Evolutionary conservation across 2,113 vertebrate species (phyloP).

Genomic region (Neotoma lepida): DNA sequence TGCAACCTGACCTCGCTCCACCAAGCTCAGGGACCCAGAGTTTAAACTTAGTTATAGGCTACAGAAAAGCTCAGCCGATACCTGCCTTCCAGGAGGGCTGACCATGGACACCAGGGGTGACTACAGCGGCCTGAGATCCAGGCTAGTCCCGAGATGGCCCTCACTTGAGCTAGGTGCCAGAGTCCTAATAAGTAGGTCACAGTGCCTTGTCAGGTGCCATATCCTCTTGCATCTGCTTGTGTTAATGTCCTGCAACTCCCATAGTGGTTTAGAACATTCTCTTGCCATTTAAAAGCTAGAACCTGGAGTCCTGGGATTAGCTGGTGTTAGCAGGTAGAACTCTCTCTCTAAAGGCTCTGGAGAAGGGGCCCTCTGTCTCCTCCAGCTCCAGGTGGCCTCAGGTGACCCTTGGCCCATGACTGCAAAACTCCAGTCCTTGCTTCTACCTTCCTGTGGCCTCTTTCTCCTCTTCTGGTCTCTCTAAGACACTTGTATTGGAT

Average conservation of each 20-base stretch:
- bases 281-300: background rate
- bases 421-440: background rate
- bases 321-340: background rate
- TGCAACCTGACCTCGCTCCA: slow-evolving; percentile 83
- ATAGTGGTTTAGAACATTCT: background rate
- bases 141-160: background rate
- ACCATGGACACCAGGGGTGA: slow-evolving; percentile 9
- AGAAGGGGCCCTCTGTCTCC: background rate
- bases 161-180: background rate
- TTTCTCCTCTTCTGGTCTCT: background rate
- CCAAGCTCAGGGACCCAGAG: slow-evolving; percentile 79
- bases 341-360: background rate
- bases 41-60: slow-evolving; percentile 86
- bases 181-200: background rate
- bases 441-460: background rate
- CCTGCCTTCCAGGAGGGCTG: slow-evolving; percentile 72
- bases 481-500: background rate
- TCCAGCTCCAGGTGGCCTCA: background rate
- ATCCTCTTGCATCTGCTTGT: background rate
- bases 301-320: background rate
- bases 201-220: background rate
- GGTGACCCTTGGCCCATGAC: background rate
- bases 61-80: slow-evolving; percentile 75
- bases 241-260: background rate
- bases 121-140: background rate